Evolutionary conservation across 2,797 vertebrate genomes (phyloP).

Genomic region (Lepilemur ruficaudatus): DNA sequence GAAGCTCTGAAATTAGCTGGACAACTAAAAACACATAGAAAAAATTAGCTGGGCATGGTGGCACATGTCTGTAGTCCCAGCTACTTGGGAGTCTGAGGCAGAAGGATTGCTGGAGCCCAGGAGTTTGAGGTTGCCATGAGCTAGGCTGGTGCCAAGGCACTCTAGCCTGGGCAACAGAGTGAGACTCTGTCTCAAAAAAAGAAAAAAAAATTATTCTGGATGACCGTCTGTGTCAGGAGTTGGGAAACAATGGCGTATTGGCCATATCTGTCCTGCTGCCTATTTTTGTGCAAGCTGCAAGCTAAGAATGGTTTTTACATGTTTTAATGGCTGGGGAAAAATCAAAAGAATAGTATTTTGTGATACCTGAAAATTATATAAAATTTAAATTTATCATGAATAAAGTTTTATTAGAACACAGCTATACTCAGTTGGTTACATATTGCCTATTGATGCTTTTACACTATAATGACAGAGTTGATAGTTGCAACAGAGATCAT

Average conservation of each 20-base stretch:
- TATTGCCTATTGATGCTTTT: neutral
- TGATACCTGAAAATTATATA: neutral
- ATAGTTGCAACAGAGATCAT: neutral
- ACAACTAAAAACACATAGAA: too few species aligned
- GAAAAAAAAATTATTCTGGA: neutral
- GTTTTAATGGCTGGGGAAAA: neutral
- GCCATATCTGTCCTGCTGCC: neutral
- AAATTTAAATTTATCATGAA: slow-evolving; percentile 5
- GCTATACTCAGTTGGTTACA: neutral
- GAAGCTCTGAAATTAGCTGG: too few species aligned
- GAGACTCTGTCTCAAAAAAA: too few species aligned
- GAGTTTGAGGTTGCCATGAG: too few species aligned
- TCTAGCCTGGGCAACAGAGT: too few species aligned
- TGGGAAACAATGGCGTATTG: neutral
- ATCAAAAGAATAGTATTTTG: neutral
- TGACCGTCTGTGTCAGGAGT: neutral
- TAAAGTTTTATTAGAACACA: neutral
- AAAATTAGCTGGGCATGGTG: too few species aligned
- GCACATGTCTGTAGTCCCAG: too few species aligned
- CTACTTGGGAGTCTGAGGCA: too few species aligned
- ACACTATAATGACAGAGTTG: neutral
- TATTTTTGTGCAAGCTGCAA: neutral
- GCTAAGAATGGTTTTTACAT: neutral
- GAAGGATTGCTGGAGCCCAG: too few species aligned
- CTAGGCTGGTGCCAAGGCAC: too few species aligned